These are phyloP conservation scores for Alfaro cultratus DNA, from an alignment of 2,797 vertebrate species.

Conservation along the genomic window DNA sequence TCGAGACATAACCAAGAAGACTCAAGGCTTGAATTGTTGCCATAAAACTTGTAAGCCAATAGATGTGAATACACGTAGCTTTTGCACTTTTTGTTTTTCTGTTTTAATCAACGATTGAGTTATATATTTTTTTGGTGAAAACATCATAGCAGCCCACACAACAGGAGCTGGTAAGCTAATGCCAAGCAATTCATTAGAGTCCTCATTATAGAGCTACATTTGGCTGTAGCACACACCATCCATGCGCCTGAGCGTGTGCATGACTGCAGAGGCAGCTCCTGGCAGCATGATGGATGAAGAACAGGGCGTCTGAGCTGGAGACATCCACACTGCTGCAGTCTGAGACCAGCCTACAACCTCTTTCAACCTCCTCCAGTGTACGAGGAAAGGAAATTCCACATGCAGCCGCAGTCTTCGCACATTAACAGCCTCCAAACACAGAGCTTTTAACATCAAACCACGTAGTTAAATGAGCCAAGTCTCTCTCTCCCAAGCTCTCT, in stretches of 20 bases:
- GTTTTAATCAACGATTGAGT: not conserved
- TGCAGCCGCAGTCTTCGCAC: constrained; percentile 63
- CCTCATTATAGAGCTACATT: constrained; percentile 12
- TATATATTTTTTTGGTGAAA: not conserved
- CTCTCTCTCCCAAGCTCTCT: constrained; percentile 50
- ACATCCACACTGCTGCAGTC: constrained; percentile 57
- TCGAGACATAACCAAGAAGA: not conserved
- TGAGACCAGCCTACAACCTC: constrained; percentile 54
- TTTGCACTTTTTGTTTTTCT: not conserved
- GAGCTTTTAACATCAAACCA: constrained; percentile 67
- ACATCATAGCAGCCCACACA: not conserved
- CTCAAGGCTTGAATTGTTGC: not conserved
- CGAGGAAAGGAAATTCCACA: constrained; percentile 58
- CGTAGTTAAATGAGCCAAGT: constrained; percentile 51
- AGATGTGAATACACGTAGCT: not conserved
- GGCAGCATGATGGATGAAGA: constrained; percentile 74
- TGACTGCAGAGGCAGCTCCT: constrained; percentile 60
- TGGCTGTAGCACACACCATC: constrained; percentile 21
- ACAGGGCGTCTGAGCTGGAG: constrained; percentile 44
- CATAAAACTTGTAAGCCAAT: not conserved
- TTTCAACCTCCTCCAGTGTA: constrained; percentile 24
- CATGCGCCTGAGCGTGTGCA: constrained; percentile 33
- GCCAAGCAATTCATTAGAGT: constrained; percentile 7
- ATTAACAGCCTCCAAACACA: constrained; percentile 63
- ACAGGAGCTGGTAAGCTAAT: not conserved